Base-by-base conservation (phyloP, 2,113 vertebrate species). In the Ciconia stormi region DNA sequence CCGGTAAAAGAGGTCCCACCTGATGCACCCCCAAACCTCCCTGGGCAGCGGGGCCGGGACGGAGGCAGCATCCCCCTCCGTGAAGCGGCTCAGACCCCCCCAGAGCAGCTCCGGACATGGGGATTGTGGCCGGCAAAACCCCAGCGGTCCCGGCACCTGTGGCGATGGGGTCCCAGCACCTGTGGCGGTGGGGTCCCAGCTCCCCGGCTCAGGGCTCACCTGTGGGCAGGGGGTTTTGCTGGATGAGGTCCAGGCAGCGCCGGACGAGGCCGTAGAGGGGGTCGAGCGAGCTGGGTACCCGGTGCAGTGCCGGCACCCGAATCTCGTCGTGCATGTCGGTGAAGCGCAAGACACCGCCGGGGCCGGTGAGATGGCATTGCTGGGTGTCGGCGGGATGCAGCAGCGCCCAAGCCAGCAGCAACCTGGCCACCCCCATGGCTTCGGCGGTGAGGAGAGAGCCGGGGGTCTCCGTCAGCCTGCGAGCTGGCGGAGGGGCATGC, bases 221-320 rank as follows among this genome's bases (percentile, higher is more conserved):
- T 53, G 97, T 87, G 36, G 98, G 98, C 70, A 98, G 97, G 16
- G 97, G 94, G 69, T 98, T 98, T 32, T 96, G 98, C 94, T 98
- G 98, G 63, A 98, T 97, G 30, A 96, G 82, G 3, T 98, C 97
- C 56, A 98, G 97, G 95, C 97, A 98, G 69, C 69, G 50, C 11
- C 88, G 97, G 61, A 98, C 98, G 7, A 98, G 92, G 21, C 95
- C 16, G 1, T 98, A 98, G 55, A 98, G 97, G 4, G 97, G 96
- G 53, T 98, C 97, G 47, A 98, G 90, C 5, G 96, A 52, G 22
- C 98, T 97, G 1, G 95, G 95, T 3, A 96, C 47, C 3, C 96
- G 96, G 52, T 70, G 93, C 58, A 90, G 90, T 8, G 97, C 96
- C 3, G 97, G 95, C 81, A 98, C 95, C 70, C 88, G 95, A 4